phyloP scores from a whole-genome alignment of 2,888 invertebrate genomes.

The Drosophila prolongata region DNA sequence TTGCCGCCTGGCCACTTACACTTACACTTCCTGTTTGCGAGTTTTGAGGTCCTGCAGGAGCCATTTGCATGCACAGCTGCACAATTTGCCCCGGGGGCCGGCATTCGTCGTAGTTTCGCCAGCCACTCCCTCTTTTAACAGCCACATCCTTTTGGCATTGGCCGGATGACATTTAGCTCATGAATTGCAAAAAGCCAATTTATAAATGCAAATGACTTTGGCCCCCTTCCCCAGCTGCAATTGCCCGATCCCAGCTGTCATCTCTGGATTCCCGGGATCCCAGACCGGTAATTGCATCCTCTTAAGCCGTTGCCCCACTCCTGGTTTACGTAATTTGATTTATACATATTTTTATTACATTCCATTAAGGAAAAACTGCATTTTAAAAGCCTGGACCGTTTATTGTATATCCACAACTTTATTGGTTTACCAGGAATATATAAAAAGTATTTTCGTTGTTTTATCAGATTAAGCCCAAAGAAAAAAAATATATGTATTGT shows the following conservation, averaged over 20 bases:
- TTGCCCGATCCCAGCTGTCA: slow-evolving; percentile 15
- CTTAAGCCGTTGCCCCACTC: neutral
- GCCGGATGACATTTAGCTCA: slow-evolving; percentile 67
- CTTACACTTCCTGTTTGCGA: slow-evolving; percentile 20
- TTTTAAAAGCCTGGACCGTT: slow-evolving; percentile 24
- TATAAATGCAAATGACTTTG: slow-evolving; percentile 80
- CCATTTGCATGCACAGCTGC: slow-evolving; percentile 76
- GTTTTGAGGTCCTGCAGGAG: slow-evolving; percentile 57
- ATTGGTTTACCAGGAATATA: neutral
- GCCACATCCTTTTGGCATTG: slow-evolving; percentile 20
- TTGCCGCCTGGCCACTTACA: slow-evolving; percentile 51
- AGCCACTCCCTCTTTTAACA: neutral
- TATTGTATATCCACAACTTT: slow-evolving; percentile 11
- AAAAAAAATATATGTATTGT: no score
- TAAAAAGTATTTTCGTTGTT: neutral
- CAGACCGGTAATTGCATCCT: slow-evolving; percentile 11
- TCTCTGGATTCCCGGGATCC: slow-evolving; percentile 13
- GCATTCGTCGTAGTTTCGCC: slow-evolving; percentile 54
- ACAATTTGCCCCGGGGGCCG: slow-evolving; percentile 57
- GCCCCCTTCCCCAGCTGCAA: slow-evolving; percentile 54
- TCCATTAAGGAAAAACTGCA: slow-evolving; percentile 42
- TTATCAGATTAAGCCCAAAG: neutral
- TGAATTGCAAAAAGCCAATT: slow-evolving; percentile 79
- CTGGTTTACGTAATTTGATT: slow-evolving; percentile 29
- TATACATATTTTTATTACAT: slow-evolving; percentile 36